A percentile compares a stretch with the other conserved stretches of the same genome.
Conservation (phyloP, 2,797 vertebrate species). For the Catamblyrhynchus diadema region DNA sequence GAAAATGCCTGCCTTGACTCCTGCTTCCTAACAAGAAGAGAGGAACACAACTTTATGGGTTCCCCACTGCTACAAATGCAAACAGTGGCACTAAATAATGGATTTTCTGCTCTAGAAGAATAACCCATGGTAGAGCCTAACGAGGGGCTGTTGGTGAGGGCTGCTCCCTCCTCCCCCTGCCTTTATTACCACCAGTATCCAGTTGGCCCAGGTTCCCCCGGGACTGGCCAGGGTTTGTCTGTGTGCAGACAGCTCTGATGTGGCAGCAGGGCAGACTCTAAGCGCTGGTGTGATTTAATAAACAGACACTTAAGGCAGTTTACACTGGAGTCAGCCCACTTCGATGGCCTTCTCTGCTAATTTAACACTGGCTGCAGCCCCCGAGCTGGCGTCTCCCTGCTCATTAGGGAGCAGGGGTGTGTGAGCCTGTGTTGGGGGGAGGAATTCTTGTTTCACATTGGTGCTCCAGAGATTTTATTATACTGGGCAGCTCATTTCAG, state of each 20-base stretch:
- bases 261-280: conserved; percentile 72
- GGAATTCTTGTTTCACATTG: conserved; percentile 42
- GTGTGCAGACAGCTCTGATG: conserved; percentile 68
- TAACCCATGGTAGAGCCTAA: neutral
- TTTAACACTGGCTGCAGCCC: conserved; percentile 77
- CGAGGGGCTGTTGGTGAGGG: neutral
- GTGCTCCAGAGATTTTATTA: conserved; percentile 63
- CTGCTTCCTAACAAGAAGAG: neutral
- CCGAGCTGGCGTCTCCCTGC: conserved; percentile 76
- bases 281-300: conserved; percentile 79
- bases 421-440: neutral
- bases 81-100: neutral
- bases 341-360: conserved; percentile 76
- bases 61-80: neutral
- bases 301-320: conserved; percentile 80
- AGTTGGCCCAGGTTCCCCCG: conserved; percentile 51
- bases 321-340: conserved; percentile 70
- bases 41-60: neutral
- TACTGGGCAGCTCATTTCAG: conserved; percentile 63
- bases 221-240: conserved; percentile 60
- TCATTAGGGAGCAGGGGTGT: conserved; percentile 75
- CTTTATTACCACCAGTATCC: conserved; percentile 45
- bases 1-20: neutral
- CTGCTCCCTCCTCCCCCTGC: neutral
- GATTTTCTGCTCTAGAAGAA: neutral